phyloP scores from a whole-genome alignment of 2,113 vertebrate species.

The Cheilinus undulatus region DNA sequence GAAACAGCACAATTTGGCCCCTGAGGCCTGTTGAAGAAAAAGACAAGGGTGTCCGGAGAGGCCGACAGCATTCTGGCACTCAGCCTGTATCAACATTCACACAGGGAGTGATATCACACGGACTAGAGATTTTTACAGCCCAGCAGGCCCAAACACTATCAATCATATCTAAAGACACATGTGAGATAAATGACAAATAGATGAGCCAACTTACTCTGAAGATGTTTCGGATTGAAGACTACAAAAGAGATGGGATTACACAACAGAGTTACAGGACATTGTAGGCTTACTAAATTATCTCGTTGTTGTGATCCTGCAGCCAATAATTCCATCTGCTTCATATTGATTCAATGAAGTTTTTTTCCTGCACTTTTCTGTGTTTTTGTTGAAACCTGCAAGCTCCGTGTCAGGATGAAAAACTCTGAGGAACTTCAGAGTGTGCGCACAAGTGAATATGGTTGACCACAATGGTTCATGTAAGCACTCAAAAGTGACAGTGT shows the following conservation, averaged over 20 bases:
- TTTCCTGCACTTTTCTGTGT: constrained; percentile 21
- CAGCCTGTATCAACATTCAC: constrained; percentile 69
- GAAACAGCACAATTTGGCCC: constrained; percentile 59
- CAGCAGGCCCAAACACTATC: constrained; percentile 61
- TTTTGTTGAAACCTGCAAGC: constrained; percentile 41
- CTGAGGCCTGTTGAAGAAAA: constrained; percentile 41
- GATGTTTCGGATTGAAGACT: neutral
- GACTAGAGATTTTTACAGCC: constrained; percentile 63
- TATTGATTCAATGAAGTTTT: constrained; percentile 12
- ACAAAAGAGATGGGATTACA: constrained; percentile 16
- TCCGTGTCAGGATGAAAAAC: constrained; percentile 29
- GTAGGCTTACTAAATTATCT: neutral
- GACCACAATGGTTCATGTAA: constrained; percentile 54
- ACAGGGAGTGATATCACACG: constrained; percentile 73
- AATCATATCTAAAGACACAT: constrained; percentile 64
- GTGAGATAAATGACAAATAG: constrained; percentile 39
- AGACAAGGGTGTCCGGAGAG: constrained; percentile 54
- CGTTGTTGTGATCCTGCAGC: constrained; percentile 1
- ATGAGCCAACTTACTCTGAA: constrained; percentile 18
- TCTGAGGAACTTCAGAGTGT: constrained; percentile 24
- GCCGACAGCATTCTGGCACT: constrained; percentile 70
- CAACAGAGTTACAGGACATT: neutral
- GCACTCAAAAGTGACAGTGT: constrained; percentile 67
- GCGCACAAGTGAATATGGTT: constrained; percentile 50
- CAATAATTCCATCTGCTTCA: constrained; percentile 13